Conservation (phyloP, 2,113 vertebrate species). For the Noturus placidus region DNA sequence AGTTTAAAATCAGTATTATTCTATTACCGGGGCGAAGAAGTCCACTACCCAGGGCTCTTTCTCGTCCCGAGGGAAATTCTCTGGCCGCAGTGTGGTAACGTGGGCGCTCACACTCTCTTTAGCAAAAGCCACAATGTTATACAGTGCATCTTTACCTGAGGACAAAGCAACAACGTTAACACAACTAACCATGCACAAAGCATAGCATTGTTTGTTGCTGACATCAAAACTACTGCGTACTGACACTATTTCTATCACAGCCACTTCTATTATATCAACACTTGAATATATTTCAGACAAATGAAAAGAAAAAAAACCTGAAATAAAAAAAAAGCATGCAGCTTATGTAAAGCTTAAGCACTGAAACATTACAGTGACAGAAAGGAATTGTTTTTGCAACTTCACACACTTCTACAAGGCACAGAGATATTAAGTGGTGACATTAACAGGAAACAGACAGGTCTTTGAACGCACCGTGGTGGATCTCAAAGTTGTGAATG, state of each 20-base stretch:
- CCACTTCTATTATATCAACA: no score
- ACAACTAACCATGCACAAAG: not conserved
- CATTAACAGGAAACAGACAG: no score
- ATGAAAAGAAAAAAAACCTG: no score
- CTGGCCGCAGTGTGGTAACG: slow-evolving; percentile 88
- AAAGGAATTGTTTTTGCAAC: not conserved
- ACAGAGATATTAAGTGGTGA: not conserved
- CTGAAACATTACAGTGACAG: not conserved
- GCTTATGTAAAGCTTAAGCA: not conserved
- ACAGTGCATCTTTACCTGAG: slow-evolving; percentile 88
- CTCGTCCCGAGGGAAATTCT: slow-evolving; percentile 91
- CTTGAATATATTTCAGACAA: not conserved
- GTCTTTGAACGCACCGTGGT: slow-evolving; percentile 81
- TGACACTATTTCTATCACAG: no score
- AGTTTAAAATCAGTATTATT: not conserved
- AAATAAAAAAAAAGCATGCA: not conserved
- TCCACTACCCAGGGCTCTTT: slow-evolving; percentile 97
- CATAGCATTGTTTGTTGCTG: not conserved
- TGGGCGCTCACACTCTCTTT: slow-evolving; percentile 92
- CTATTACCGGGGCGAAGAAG: slow-evolving; percentile 87
- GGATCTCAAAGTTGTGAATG: slow-evolving; percentile 90
- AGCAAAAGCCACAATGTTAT: slow-evolving; percentile 92
- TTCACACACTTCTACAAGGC: not conserved
- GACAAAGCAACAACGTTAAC: not conserved
- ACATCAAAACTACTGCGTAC: not conserved